Percentiles rank a stretch among this genome's conserved stretches.
Evolutionary conservation across 2,888 invertebrate genomes (phyloP).

Genomic region (Thereva unica): DNA sequence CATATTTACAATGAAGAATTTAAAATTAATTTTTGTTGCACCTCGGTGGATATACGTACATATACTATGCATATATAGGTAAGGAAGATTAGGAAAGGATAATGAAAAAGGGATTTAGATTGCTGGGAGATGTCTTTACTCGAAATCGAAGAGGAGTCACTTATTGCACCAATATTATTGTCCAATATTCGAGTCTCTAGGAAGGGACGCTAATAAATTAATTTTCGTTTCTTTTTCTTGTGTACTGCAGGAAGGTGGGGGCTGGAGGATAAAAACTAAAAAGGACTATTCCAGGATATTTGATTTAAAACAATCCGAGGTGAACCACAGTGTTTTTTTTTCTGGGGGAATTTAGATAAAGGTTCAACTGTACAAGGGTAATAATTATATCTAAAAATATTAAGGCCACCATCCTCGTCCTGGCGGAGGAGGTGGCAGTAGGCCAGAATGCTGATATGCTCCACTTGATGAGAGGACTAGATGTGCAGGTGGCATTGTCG

Average conservation of each 20-base stretch:
- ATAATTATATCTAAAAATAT: conserved; percentile 49
- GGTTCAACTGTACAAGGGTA: conserved; percentile 1
- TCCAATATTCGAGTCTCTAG: conserved; percentile 37
- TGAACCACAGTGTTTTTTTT: neutral
- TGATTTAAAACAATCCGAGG: neutral
- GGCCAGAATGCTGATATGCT: conserved; percentile 53
- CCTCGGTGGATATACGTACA: too few species aligned
- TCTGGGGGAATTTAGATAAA: conserved; percentile 2
- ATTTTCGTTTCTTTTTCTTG: neutral
- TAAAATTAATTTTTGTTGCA: too few species aligned
- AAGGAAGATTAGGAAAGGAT: neutral
- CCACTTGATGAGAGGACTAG: conserved; percentile 60
- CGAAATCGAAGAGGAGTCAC: conserved; percentile 23
- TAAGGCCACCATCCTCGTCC: conserved; percentile 55
- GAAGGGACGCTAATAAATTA: too few species aligned
- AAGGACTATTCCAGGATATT: neutral
- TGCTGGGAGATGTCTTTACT: neutral
- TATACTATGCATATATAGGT: too few species aligned
- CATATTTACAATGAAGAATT: too few species aligned
- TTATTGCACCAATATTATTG: conserved; percentile 39
- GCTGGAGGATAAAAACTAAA: conserved; percentile 3
- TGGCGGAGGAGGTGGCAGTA: conserved; percentile 49
- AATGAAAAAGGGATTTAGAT: neutral
- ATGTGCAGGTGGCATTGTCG: conserved; percentile 54
- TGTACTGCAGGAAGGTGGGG: neutral